A percentile compares a stretch with the other conserved stretches of the same genome.
Conservation (phyloP, 2,888 invertebrate species). For the Villa cingulata region DNA sequence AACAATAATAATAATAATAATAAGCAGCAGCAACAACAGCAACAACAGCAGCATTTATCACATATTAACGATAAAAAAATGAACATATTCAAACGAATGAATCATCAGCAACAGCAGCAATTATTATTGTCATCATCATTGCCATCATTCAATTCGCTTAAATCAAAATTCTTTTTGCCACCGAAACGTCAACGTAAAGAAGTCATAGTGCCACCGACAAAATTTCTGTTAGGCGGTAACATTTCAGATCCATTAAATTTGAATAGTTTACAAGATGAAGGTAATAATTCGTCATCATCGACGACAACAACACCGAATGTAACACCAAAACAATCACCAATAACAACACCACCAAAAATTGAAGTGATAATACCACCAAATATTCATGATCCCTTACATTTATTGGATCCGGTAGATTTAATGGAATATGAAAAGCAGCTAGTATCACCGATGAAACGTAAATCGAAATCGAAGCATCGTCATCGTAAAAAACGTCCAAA, state of each 20-base stretch:
- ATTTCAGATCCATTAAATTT: constrained; percentile 90
- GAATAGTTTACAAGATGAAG: constrained; percentile 76
- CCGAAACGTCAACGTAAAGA: constrained; percentile 61
- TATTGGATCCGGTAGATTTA: constrained; percentile 65
- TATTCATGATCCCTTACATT: constrained; percentile 80
- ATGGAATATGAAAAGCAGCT: constrained; percentile 70
- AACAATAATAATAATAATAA: constrained; percentile 14
- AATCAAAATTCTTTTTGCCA: constrained; percentile 58
- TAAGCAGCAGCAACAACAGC: neutral
- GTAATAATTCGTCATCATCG: constrained; percentile 70
- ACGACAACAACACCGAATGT: constrained; percentile 63
- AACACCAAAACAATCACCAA: constrained; percentile 60
- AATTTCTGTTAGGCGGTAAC: constrained; percentile 87
- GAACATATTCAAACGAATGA: constrained; percentile 17
- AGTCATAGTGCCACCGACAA: constrained; percentile 74
- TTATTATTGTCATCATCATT: constrained; percentile 3
- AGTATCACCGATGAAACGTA: constrained; percentile 52
- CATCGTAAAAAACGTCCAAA: constrained; percentile 52
- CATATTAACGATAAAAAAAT: constrained; percentile 28
- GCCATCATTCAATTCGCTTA: constrained; percentile 15
- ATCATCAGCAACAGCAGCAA: constrained; percentile 15
- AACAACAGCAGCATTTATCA: constrained; percentile 2
- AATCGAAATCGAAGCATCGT: constrained; percentile 40
- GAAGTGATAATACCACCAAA: constrained; percentile 89
- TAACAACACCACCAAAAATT: constrained; percentile 47